Percentiles rank a stretch among this genome's conserved stretches.
phyloP scores from a whole-genome alignment of 2,888 invertebrate species.

The Callimorpha dominula region DNA sequence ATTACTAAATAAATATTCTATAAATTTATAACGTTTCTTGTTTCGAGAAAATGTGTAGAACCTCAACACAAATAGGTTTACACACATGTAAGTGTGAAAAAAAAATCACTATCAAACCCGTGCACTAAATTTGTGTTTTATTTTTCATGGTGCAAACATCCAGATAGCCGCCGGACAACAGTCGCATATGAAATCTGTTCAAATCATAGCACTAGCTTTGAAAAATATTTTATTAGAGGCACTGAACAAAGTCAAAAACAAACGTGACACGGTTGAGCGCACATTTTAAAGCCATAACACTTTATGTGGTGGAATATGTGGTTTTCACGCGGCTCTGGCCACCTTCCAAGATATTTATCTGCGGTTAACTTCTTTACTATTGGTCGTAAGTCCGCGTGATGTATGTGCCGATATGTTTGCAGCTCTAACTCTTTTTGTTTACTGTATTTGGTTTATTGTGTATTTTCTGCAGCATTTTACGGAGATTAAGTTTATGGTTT shows the following conservation, averaged over 20 bases:
- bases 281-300: slow-evolving; percentile 39
- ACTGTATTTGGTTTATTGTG: slow-evolving; percentile 38
- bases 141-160: background rate
- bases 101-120: too few relatives aligned
- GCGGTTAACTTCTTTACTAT: slow-evolving; percentile 46
- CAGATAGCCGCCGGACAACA: background rate
- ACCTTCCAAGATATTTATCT: slow-evolving; percentile 46
- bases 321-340: slow-evolving; percentile 42
- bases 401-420: slow-evolving; percentile 19
- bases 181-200: background rate
- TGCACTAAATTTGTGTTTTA: too few relatives aligned
- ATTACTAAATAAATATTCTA: too few relatives aligned
- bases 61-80: too few relatives aligned
- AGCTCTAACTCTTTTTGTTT: slow-evolving; percentile 20
- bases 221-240: slow-evolving; percentile 15
- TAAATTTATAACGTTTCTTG: too few relatives aligned
- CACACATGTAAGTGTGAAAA: too few relatives aligned
- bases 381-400: slow-evolving; percentile 38
- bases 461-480: background rate
- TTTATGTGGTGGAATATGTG: slow-evolving; percentile 28
- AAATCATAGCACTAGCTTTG: background rate
- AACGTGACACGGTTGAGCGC: slow-evolving; percentile 13
- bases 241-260: slow-evolving; percentile 9
- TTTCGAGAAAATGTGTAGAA: too few relatives aligned
- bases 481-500: background rate